phyloP scores from a whole-genome alignment of 2,888 invertebrate species.

The Prenolepis imparis region DNA sequence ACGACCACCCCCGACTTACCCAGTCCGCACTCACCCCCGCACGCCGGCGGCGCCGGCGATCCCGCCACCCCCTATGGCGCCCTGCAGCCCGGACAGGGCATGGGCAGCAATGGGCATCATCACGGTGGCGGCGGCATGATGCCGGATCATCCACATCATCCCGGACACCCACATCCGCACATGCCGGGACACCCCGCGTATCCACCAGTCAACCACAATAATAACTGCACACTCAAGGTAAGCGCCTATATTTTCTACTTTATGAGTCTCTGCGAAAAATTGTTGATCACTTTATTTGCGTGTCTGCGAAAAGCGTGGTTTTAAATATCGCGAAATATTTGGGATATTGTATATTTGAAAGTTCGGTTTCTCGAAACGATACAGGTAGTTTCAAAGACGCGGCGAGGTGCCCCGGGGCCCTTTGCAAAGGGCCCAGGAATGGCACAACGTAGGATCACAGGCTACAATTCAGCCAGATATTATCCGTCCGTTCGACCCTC shows the following conservation, averaged over 20 bases:
- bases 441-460: conserved; percentile 70
- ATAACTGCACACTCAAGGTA: conserved; percentile 87
- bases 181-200: conserved; percentile 87
- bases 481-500: conserved; percentile 84
- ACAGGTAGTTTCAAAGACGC: conserved; percentile 58
- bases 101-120: conserved; percentile 84
- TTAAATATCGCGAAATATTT: neutral
- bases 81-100: conserved; percentile 81
- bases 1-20: conserved; percentile 85
- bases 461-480: conserved; percentile 81
- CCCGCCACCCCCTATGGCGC: conserved; percentile 77
- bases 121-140: conserved; percentile 84
- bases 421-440: conserved; percentile 38
- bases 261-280: too few relatives aligned
- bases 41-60: conserved; percentile 80
- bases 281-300: neutral
- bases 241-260: conserved; percentile 52
- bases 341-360: neutral
- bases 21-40: conserved; percentile 84
- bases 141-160: conserved; percentile 85
- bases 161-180: conserved; percentile 88
- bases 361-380: conserved; percentile 18
- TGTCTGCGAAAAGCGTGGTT: neutral
- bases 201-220: conserved; percentile 86
- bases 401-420: conserved; percentile 18